Base-by-base conservation (phyloP, 1,140 invertebrate genomes). In the Diuraphis noxia region DNA sequence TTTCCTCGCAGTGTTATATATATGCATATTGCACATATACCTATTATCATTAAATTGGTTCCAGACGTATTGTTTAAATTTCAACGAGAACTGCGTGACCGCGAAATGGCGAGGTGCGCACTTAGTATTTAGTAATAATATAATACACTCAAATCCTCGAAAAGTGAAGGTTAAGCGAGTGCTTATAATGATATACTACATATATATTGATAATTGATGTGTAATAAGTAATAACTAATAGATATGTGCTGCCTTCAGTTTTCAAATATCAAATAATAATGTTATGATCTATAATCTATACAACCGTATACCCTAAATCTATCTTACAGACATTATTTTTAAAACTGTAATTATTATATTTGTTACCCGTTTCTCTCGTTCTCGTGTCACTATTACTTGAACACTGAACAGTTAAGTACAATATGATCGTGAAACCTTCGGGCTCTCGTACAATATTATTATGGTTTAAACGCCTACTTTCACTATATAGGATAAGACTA, bases 401-500 rank as follows among this genome's bases (percentile, higher is more conserved):
- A 13, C 56, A 13, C 34, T 72, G 56, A 72, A 13, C 56, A 13
- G n/a, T 72, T 17, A 72, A 72, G 13, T 72, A n/a, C 56, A n/a
- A 72, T 72, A 72, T n/a, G 56, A 72, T 72, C 56, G 56, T 72
- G n/a, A 72, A 72, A n/a, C 56, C 56, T 72, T 72, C 56, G 56
- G 56, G 56, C 56, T 72, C 30, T n/a, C 17, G 56, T 72, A 72
- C 13, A 72, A n/a, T 72, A n/a, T 72, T 72, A 72, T 72, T n/a
- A 72, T 72, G 30, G n/a, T n/a, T n/a, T 72, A n/a, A 8, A 52
- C 21, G 19, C n/a, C 56, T n/a, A 63, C 56, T 72, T 72, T 72
- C 56, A 72, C 56, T 17, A n/a, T 17, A n/a, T n/a, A 49, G 7
- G 7, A 56, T 72, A 34, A n/a, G 56, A 72, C 4, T n/a, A 23